Conservation (phyloP, 2,888 invertebrate genomes). For the Aproaerema taeniolella region DNA sequence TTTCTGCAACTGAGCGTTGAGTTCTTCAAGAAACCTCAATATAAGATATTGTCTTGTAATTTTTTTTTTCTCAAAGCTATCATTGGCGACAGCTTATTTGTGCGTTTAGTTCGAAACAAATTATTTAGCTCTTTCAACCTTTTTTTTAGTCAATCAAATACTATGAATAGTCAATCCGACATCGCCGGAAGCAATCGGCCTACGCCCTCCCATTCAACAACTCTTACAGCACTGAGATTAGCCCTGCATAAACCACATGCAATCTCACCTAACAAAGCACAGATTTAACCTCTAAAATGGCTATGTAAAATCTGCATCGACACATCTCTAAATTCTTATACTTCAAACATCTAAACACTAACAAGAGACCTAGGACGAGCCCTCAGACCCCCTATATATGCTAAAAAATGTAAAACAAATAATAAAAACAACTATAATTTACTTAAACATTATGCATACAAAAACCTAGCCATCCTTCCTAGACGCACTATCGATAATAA, state of each 20-base stretch:
- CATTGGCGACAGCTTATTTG: too few relatives aligned
- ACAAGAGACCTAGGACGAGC: constrained; percentile 45
- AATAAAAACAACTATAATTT: constrained; percentile 75
- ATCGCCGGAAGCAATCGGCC: too few relatives aligned
- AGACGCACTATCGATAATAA: constrained; percentile 58
- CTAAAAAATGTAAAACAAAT: constrained; percentile 56
- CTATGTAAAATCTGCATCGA: constrained; percentile 40
- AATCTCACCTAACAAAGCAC: constrained; percentile 49
- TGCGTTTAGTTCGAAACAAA: too few relatives aligned
- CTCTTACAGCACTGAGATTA: too few relatives aligned
- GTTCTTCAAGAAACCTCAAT: too few relatives aligned
- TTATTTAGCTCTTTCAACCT: too few relatives aligned
- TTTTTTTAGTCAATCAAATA: too few relatives aligned
- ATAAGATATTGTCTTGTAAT: too few relatives aligned
- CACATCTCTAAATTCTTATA: constrained; percentile 45
- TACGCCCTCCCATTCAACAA: too few relatives aligned
- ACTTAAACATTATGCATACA: constrained; percentile 74
- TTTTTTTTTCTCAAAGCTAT: too few relatives aligned
- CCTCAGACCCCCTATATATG: constrained; percentile 42
- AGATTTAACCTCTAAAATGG: constrained; percentile 55
- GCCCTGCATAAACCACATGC: constrained; percentile 18
- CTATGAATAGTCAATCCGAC: too few relatives aligned
- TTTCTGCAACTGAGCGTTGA: too few relatives aligned
- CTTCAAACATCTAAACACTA: constrained; percentile 49
- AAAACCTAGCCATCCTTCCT: constrained; percentile 58